A percentile compares a stretch with the other conserved stretches of the same genome.
Conservation (phyloP, 2,888 invertebrate genomes). For the Boloria selene region DNA sequence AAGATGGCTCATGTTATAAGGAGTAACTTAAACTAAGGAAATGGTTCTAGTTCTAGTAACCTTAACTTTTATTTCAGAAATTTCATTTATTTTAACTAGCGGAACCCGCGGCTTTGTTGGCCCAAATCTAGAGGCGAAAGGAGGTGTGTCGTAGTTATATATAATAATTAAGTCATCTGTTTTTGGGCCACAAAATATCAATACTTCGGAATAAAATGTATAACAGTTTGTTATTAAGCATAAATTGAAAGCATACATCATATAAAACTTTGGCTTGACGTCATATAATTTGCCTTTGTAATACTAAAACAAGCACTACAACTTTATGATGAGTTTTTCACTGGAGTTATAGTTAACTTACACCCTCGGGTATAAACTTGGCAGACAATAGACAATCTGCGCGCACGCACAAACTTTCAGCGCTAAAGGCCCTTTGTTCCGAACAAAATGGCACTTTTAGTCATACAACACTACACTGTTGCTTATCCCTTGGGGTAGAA, state of each 20-base stretch:
- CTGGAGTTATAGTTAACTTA: constrained; percentile 24
- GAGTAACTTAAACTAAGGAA: no score
- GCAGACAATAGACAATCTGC: constrained; percentile 52
- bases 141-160: no score
- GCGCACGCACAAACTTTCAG: constrained; percentile 56
- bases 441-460: constrained; percentile 64
- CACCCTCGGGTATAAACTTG: constrained; percentile 39
- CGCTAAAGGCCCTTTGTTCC: constrained; percentile 64
- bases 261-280: constrained; percentile 23
- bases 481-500: constrained; percentile 49
- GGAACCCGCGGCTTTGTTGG: no score
- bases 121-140: no score
- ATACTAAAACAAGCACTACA: constrained; percentile 25
- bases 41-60: no score
- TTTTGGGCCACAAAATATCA: constrained; percentile 3
- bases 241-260: constrained; percentile 10
- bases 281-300: constrained; percentile 24
- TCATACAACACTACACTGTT: constrained; percentile 48
- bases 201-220: constrained; percentile 10
- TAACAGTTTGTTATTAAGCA: constrained; percentile 10
- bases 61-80: no score
- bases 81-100: background rate
- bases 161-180: background rate
- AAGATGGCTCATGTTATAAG: no score
- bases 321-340: constrained; percentile 32